Evolutionary conservation across 2,888 invertebrate species (phyloP), one percentile per base, ranked within the genome.

Genomic region (Syrphus vitripennis): DNA sequence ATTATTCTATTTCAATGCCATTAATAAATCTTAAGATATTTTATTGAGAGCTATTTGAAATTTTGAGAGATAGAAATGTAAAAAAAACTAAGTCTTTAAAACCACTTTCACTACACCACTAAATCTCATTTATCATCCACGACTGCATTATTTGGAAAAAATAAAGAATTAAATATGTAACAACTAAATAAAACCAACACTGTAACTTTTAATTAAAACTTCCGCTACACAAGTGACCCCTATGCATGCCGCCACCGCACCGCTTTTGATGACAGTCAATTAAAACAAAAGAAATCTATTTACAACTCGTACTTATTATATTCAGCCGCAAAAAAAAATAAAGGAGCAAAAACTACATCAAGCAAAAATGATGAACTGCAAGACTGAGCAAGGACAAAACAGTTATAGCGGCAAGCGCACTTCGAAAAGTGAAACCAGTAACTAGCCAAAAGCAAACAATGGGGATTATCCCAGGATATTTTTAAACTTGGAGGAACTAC

Each of bases 371-470:
- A 53, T 42, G 55, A 59, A 29, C 61, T 61, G 55, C 48, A 69
- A 74, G 65, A 74, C 29, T 63, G 65, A 57, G 31, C 57, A 34
- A 61, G 19, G 21, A 80, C 59, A 74, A 42, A 7, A n/a, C 63
- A 24, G 45, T 19, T 24, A 29, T 24, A 29, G 4, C 21, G 12
- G 48, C 10, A 45, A 21, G 19, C 5, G 12, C 19, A 72, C 37
- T 67, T 50, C 29, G 45, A 70, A 75, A 75, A 74, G 53, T 57
- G 69, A 83, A 74, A 63, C 55, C 74, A 74, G 63, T 61, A 24
- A 63, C 79, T 61, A 48, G 31, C 61, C 42, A n/a, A 83, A 63
- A 70, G 48, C 69, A 83, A 78, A 78, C 83, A 83, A 79, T 79
- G 37, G 61, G 48, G 14, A 29, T 40, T 14, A 72, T 74, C 61